Percentiles rank a stretch among this genome's conserved stretches.
Evolutionary conservation across 1,140 invertebrate species (phyloP).

Genomic region (Drosophila tristis): DNA sequence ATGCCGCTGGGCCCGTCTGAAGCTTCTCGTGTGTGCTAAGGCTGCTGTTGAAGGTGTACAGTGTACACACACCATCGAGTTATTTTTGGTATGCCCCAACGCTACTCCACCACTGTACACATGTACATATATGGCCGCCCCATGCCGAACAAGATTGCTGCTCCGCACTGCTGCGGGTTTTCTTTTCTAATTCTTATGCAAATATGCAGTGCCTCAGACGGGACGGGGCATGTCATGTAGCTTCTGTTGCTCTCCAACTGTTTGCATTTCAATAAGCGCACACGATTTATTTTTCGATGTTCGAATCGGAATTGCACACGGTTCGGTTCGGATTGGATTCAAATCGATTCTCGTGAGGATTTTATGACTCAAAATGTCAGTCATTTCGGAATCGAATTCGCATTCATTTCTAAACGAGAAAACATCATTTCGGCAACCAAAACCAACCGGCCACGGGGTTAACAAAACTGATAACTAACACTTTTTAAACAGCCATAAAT

Average conservation of each 20-base stretch:
- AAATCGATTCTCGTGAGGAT: conserved; percentile 59
- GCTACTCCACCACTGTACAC: conserved; percentile 15
- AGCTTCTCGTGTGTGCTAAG: conserved; percentile 21
- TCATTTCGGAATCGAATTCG: conserved; percentile 72
- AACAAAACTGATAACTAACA: conserved; percentile 64
- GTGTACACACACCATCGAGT: conserved; percentile 52
- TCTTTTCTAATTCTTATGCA: conserved; percentile 80
- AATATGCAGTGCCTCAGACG: conserved; percentile 54
- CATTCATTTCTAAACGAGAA: conserved; percentile 69
- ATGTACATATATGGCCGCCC: conserved; percentile 54
- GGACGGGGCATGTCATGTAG: conserved; percentile 24
- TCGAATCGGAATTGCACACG: conserved; percentile 10
- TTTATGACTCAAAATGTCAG: conserved; percentile 68
- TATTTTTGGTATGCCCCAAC: conserved; percentile 65
- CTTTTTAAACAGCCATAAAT: conserved; percentile 54
- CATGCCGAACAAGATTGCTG: conserved; percentile 71
- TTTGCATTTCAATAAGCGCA: conserved; percentile 60
- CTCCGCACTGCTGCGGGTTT: conserved; percentile 51
- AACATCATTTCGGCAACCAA: conserved; percentile 29
- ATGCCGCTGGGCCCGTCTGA: conserved; percentile 56
- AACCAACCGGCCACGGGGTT: neutral
- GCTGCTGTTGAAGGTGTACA: conserved; percentile 31
- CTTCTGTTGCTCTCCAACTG: conserved; percentile 67
- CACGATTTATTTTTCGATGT: conserved; percentile 30
- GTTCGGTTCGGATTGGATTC: neutral